phyloP scores from a whole-genome alignment of 2,113 vertebrate species.

The Pollimyrus isidori region DNA sequence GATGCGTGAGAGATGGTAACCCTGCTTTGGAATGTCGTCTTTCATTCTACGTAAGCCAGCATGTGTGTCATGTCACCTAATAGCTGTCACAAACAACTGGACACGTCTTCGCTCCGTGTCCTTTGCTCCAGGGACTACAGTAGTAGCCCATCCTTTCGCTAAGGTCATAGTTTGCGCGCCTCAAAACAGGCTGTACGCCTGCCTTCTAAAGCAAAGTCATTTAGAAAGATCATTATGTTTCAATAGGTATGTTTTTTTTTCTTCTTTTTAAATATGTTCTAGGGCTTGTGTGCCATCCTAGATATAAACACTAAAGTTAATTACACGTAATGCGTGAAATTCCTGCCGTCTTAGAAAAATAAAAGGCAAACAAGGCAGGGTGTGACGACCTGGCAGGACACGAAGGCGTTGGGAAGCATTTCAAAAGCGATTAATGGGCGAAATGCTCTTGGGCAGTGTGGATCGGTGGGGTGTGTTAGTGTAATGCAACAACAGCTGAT shows the following conservation, averaged over 20 bases:
- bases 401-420: background rate
- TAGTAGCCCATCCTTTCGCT: background rate
- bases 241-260: background rate
- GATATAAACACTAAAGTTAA: conserved; percentile 6
- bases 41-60: background rate
- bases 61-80: background rate
- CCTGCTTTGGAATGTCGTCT: background rate
- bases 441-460: background rate
- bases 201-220: background rate
- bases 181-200: background rate
- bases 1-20: background rate
- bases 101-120: background rate
- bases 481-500: background rate
- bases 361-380: background rate
- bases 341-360: background rate
- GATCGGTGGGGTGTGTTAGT: background rate
- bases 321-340: background rate
- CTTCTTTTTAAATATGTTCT: background rate
- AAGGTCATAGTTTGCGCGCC: background rate
- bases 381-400: background rate
- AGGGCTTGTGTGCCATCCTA: background rate
- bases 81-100: background rate
- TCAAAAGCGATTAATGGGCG: background rate
- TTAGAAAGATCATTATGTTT: background rate
- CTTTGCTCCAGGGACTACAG: background rate